Percentiles rank a stretch among this genome's conserved stretches.
These are phyloP conservation scores for Hyperopisus bebe DNA, from an alignment of 2,113 vertebrate genomes.

Conservation along the genomic window DNA sequence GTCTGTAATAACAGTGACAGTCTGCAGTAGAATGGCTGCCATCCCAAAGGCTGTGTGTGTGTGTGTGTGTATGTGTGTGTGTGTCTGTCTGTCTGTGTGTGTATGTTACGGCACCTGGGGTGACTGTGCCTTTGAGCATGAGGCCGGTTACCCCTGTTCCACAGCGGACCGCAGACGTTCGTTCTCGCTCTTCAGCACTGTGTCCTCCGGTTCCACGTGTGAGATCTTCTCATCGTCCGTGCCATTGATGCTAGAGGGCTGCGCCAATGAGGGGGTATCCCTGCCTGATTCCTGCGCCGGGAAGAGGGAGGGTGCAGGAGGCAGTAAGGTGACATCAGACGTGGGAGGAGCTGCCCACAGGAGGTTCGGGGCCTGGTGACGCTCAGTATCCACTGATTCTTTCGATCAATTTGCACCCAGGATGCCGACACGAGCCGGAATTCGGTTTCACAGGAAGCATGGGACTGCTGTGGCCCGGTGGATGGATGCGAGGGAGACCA, in stretches of 20 bases:
- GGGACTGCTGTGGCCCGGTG: background rate
- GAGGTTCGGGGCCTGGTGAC: background rate
- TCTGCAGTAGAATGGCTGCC: background rate
- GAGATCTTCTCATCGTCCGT: constrained; percentile 92
- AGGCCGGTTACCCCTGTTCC: constrained; percentile 73
- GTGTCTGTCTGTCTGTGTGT: background rate
- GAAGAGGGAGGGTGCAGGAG: background rate
- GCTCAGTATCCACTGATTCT: background rate
- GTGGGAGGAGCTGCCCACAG: background rate
- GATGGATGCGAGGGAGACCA: background rate
- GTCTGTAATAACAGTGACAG: background rate
- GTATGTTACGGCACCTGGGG: background rate
- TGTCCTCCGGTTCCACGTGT: constrained; percentile 60
- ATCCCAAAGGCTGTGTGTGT: background rate
- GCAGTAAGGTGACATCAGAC: background rate
- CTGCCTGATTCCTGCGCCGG: constrained; percentile 67
- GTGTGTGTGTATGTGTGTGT: background rate
- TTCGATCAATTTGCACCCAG: background rate
- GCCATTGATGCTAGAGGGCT: constrained; percentile 86
- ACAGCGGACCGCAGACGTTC: constrained; percentile 78
- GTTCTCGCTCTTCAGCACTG: constrained; percentile 77
- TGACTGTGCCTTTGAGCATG: background rate
- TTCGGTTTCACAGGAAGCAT: background rate
- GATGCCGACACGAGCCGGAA: background rate
- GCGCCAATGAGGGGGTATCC: constrained; percentile 72